Conservation (phyloP, 2,113 vertebrate species). For the Camelus bactrianus region DNA sequence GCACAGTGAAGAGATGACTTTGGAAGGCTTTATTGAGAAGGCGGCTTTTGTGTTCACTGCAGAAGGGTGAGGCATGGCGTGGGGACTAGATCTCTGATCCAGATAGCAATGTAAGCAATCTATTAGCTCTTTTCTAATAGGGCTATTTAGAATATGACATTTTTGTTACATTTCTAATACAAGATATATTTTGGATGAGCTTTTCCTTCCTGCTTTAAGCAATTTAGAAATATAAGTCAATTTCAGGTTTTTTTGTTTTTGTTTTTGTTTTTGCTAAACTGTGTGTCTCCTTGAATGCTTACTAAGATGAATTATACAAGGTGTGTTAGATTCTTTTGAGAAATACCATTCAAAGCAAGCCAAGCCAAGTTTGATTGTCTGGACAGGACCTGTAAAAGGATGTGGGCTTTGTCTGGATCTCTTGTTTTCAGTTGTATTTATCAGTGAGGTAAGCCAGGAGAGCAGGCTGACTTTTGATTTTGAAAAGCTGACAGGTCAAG, state of each 20-base stretch:
- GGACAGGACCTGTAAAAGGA: background rate
- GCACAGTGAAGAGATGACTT: background rate
- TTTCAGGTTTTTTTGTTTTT: constrained; percentile 18
- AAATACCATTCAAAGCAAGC: constrained; percentile 43
- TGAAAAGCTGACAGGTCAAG: constrained; percentile 14
- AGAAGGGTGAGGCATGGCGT: background rate
- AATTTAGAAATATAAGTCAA: constrained; percentile 26
- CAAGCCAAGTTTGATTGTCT: constrained; percentile 30
- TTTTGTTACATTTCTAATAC: constrained; percentile 34
- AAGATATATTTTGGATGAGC: constrained; percentile 17
- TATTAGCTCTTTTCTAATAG: constrained; percentile 21
- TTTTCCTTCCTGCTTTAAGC: constrained; percentile 49
- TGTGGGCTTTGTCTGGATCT: constrained; percentile 14
- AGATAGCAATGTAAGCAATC: background rate
- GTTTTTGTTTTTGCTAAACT: background rate
- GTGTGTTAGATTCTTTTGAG: constrained; percentile 59
- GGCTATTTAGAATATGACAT: constrained; percentile 11
- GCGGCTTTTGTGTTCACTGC: background rate
- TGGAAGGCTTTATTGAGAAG: constrained; percentile 42
- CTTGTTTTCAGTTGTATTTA: constrained; percentile 62
- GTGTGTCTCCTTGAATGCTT: constrained; percentile 26
- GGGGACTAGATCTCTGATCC: background rate
- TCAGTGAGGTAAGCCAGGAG: constrained; percentile 62
- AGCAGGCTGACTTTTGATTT: constrained; percentile 29
- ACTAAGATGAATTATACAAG: constrained; percentile 47